Base-by-base conservation (phyloP, 2,113 vertebrate species). In the Coptodon bakossiorum region DNA sequence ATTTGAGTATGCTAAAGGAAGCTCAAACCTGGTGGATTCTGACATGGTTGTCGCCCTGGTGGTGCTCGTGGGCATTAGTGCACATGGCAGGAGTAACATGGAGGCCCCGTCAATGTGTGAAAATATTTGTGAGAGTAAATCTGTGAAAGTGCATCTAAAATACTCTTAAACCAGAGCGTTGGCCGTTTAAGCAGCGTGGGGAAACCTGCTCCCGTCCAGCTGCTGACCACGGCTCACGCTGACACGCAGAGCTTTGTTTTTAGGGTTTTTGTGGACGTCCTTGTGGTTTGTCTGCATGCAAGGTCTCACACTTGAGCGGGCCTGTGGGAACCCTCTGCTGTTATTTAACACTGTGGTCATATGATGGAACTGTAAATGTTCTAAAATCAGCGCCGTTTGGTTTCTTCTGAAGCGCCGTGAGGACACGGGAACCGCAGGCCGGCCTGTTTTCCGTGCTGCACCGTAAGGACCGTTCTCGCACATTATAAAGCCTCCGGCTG, bases 301-400 rank as follows among this genome's bases (percentile, higher is more conserved):
- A 76, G 68, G 40, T 2, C 71, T 48, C 4, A 10, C 22, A 17
- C 71, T 0, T 29, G 14, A 48, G 4, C 4, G 4, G 38, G 16
- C 40, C 40, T 5, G 71, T 76, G 71, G 43, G 43, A 3, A 31
- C 9, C 6, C 9, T 29, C 43, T 19, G 24, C 71, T 76, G 43
- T 0, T 31, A 17, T 78, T 50, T 6, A 31, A 0, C 43, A 0
- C 43, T 50, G 71, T 0, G 43, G 71, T n/a, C 9, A 8, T 8
- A 8, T 78, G 16, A 48, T 29, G 66, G 13, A 24, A 22, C 50
- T 36, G 13, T 43, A 81, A 57, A 16, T 40, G 53, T 53, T 29
- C 29, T 57, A 40, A 81, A 81, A 17, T 27, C 52, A 57, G 14
- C 24, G 3, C n/a, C 11, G 16, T 40, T 13, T 38, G 34, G 34